Evolutionary conservation across 2,888 invertebrate genomes (phyloP), one percentile per base, ranked within the genome.

Genomic region (Ametastegia equiseti): DNA sequence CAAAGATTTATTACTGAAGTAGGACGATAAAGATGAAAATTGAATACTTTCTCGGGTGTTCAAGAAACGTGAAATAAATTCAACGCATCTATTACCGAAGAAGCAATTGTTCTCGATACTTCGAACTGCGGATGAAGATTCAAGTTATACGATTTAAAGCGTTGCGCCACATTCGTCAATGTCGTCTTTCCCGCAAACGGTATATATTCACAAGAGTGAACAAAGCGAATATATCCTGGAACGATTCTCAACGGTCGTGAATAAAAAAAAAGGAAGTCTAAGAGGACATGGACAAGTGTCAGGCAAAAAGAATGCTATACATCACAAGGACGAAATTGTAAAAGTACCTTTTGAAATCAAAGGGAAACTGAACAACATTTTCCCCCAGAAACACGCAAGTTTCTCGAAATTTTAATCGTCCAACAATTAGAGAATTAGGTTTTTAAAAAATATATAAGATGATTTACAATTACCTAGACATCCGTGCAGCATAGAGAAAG

Each of bases 141-240:
- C 45, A 47, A n/a, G 71, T 45, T 36, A 69, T 19, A 67, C 39
- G 47, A 47, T 47, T 9, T 15, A 23, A 19, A 27, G 45, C 71
- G 42, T 45, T 47, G 45, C 71, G 71, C 27, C 30, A 47, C 71
- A 47, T 75, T 54, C 54, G 33, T 50, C 75, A 75, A 54, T 54
- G 54, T 50, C 54, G 11, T 13, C 19, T n/a, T 54, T 50, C 15
- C 54, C 33, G 15, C 45, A 11, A 30, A 45, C 30, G n/a, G 36
- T 36, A 54, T n/a, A n/a, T 75, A 33, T 54, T 75, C 54, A 15
- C 6, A 33, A 27, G 33, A n/a, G 6, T 54, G 54, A 33, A 54
- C 50, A 71, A 45, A 47, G 19, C 3, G 27, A 30, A 47, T 69
- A 27, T 27, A 27, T 42, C 69, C 30, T 19, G 45, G 6, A 69